Conservation (phyloP, 2,113 vertebrate genomes). For the Gobius niger region DNA sequence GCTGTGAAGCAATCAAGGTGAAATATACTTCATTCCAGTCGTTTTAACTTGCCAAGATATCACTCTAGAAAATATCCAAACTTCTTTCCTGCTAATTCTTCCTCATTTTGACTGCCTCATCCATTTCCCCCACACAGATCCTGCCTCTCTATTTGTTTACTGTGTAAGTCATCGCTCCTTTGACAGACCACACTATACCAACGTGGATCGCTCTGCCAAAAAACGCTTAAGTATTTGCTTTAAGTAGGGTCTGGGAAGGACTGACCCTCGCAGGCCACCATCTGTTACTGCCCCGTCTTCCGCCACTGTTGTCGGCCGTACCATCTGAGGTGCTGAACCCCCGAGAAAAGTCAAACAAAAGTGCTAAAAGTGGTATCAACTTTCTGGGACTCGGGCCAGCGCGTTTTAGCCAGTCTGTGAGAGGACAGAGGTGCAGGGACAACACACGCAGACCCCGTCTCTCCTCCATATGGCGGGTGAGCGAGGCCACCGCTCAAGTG, state of each 20-base stretch:
- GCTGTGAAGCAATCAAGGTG: too few relatives aligned
- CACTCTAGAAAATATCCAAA: too few relatives aligned
- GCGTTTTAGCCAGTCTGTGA: conserved; percentile 38
- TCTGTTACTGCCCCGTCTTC: conserved; percentile 36
- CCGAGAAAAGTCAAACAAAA: conserved; percentile 36
- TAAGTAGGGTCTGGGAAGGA: conserved; percentile 21
- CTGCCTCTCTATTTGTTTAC: background rate
- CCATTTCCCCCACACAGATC: background rate
- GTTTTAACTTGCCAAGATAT: too few relatives aligned
- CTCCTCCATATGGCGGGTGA: conserved; percentile 54
- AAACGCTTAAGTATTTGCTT: conserved; percentile 22
- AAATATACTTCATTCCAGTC: too few relatives aligned
- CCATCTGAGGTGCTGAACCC: conserved; percentile 28
- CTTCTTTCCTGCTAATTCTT: too few relatives aligned
- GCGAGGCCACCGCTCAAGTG: conserved; percentile 8
- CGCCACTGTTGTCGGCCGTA: background rate
- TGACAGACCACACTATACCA: conserved; percentile 22
- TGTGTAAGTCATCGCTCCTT: conserved; percentile 10
- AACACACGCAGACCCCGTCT: conserved; percentile 28
- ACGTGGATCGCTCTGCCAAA: conserved; percentile 18
- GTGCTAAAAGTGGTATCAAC: conserved; percentile 34
- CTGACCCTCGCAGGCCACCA: conserved; percentile 42
- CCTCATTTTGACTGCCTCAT: too few relatives aligned
- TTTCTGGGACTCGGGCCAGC: conserved; percentile 51
- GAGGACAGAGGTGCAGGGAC: conserved; percentile 30